A percentile compares a stretch with the other conserved stretches of the same genome.
phyloP scores from a whole-genome alignment of 2,113 vertebrate species.

The Tupaia chinensis region DNA sequence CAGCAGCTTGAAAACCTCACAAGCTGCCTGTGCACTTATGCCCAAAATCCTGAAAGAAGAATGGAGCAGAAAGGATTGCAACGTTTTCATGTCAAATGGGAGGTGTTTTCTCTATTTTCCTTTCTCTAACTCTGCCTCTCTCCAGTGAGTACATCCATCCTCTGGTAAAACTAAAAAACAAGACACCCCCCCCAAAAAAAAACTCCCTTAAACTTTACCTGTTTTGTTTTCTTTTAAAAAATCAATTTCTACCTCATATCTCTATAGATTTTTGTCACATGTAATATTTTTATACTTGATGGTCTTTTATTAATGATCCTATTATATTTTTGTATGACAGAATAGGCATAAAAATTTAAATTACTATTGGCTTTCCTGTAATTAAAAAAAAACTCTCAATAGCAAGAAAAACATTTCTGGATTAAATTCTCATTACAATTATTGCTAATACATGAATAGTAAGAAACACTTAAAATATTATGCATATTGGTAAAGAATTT shows the following conservation, averaged over 20 bases:
- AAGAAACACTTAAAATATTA: background rate
- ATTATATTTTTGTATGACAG: background rate
- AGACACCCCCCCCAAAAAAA: no score
- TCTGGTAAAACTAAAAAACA: no score
- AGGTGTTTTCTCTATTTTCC: no score
- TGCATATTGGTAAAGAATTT: background rate
- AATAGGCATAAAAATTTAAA: background rate
- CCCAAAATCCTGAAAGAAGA: no score
- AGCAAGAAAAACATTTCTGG: background rate
- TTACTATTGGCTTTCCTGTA: background rate
- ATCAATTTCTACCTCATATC: background rate
- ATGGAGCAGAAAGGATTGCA: no score
- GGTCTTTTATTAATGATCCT: background rate
- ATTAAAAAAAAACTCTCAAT: background rate
- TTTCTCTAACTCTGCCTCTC: no score
- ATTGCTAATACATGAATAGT: background rate
- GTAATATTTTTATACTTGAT: background rate
- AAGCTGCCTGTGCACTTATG: no score
- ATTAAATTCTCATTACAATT: background rate
- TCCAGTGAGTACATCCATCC: no score
- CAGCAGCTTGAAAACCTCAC: no score
- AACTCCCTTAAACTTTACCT: background rate
- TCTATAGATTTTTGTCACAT: background rate
- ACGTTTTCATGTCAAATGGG: no score
- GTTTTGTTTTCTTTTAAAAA: background rate